Base-by-base conservation (phyloP, 2,888 invertebrate genomes). In the Chydorus sphaericus region DNA sequence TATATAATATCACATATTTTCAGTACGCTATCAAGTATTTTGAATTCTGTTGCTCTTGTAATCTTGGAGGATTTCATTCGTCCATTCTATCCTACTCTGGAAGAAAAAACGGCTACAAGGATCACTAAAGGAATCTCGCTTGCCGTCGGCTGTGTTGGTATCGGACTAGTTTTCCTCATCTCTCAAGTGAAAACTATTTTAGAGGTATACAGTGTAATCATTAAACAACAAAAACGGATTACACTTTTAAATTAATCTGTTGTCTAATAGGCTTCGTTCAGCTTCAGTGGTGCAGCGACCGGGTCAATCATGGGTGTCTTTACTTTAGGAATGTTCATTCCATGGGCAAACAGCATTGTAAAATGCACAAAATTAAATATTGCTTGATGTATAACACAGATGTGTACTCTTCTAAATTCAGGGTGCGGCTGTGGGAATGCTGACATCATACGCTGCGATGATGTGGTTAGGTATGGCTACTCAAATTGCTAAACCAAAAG, bases 1-100 rank as follows among this genome's bases (percentile, higher is more conserved):
- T 8, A 33, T 23, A 20, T 6, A 57, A 59, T 31, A 18, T n/a
- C 10, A 57, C 59, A 26, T 37, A 54, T 57, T 69, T 72, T 54
- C 70, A 94, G 93, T 63, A 94, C 94, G 6, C 90, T 96, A 6
- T 93, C 93, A 1, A 87, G 92, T 16, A 93, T 92, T 0, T 69
- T 96, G 57, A 94, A 93, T 67, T 92, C 93, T 1, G 71, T 96
- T 60, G 84, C 94, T 0, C 93, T 94, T 1, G 85, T 93, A 29
- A 84, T 88, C 0, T 81, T 90, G 65, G 85, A 92, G 70, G 96
- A 96, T 70, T 76, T 93, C 57, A 75, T 91, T 1, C 77, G 77
- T 30, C 83, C 84, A 16, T 50, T 31, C 30, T 29, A 14, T 31
- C 76, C 83, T 4, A 60, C 60, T 61, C 39, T 57, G 58, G 52